phyloP scores from a whole-genome alignment of 2,888 invertebrate genomes.

The Epirrita christyi region DNA sequence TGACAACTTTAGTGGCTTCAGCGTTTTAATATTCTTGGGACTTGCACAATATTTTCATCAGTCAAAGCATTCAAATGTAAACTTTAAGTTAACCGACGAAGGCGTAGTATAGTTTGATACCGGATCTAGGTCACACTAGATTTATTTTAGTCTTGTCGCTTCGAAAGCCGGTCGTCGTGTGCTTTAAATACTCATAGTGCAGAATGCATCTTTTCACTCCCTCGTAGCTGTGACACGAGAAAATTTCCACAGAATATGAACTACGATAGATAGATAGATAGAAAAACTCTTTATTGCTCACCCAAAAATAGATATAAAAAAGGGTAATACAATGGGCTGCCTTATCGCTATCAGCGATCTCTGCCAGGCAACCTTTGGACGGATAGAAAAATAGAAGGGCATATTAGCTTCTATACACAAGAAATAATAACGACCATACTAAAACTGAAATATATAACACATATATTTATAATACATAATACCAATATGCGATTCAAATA shows the following conservation, averaged over 20 bases:
- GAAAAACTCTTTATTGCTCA: too few species aligned
- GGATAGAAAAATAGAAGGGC: too few species aligned
- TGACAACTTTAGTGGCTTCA: conserved; percentile 5
- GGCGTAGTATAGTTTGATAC: conserved; percentile 46
- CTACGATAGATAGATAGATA: not conserved
- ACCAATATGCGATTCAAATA: too few species aligned
- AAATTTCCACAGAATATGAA: conserved; percentile 12
- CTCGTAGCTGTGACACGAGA: conserved; percentile 48
- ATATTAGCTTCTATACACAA: too few species aligned
- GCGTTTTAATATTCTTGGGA: conserved; percentile 11
- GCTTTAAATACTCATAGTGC: conserved; percentile 75
- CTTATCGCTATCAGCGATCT: too few species aligned
- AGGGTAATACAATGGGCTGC: too few species aligned
- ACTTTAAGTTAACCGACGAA: conserved; percentile 40
- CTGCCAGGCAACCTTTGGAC: too few species aligned
- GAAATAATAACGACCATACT: too few species aligned
- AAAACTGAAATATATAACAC: too few species aligned
- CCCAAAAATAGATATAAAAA: too few species aligned
- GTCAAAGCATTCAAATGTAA: conserved; percentile 22
- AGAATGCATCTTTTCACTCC: conserved; percentile 64
- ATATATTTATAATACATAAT: too few species aligned
- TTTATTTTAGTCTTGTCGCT: conserved; percentile 72
- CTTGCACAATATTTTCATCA: conserved; percentile 34
- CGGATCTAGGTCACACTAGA: conserved; percentile 72
- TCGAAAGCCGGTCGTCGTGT: conserved; percentile 66